These are phyloP conservation scores for Branchinecta lynchi DNA, from an alignment of 1,140 invertebrate species.

Conservation along the genomic window DNA sequence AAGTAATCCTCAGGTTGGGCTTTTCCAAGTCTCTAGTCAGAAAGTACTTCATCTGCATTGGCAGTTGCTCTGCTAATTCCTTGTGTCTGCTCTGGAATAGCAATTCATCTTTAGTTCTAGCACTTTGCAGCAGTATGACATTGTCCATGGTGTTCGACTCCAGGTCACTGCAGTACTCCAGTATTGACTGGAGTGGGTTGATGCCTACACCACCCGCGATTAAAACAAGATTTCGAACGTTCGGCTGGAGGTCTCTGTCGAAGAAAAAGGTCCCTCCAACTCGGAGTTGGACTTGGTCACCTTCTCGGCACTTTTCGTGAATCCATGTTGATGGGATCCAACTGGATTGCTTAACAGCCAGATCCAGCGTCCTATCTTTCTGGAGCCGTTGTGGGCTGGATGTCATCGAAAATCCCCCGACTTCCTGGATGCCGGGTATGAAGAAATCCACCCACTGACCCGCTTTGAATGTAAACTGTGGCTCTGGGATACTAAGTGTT, in stretches of 20 bases:
- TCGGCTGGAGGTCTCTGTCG: slow-evolving; percentile 23
- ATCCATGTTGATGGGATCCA: slow-evolving; percentile 32
- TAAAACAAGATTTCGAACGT: slow-evolving; percentile 28
- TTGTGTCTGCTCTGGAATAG: slow-evolving; percentile 26
- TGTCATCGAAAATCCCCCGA: slow-evolving; percentile 32
- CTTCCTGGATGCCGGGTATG: slow-evolving; percentile 28
- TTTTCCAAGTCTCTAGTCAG: slow-evolving; percentile 16
- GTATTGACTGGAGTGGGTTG: slow-evolving; percentile 32
- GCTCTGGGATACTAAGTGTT: slow-evolving; percentile 14
- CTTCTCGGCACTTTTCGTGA: slow-evolving; percentile 29
- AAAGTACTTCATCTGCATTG: slow-evolving; percentile 13
- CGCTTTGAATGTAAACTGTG: slow-evolving; percentile 22
- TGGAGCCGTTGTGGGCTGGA: slow-evolving; percentile 27
- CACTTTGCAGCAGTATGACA: slow-evolving; percentile 28
- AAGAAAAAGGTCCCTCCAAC: slow-evolving; percentile 32
- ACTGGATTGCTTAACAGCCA: slow-evolving; percentile 30
- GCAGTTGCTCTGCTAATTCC: slow-evolving; percentile 17
- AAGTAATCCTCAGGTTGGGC: slow-evolving; percentile 23
- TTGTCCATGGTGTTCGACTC: slow-evolving; percentile 10
- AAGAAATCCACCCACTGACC: slow-evolving; percentile 30
- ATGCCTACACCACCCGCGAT: slow-evolving; percentile 34
- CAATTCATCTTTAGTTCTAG: slow-evolving; percentile 28
- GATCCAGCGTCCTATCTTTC: slow-evolving; percentile 26
- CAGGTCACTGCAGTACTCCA: slow-evolving; percentile 27
- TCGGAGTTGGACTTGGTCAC: slow-evolving; percentile 26